A percentile compares a stretch with the other conserved stretches of the same genome.
These are phyloP conservation scores for Agrochola circellaris DNA, from an alignment of 2,888 invertebrate species.

Conservation along the genomic window DNA sequence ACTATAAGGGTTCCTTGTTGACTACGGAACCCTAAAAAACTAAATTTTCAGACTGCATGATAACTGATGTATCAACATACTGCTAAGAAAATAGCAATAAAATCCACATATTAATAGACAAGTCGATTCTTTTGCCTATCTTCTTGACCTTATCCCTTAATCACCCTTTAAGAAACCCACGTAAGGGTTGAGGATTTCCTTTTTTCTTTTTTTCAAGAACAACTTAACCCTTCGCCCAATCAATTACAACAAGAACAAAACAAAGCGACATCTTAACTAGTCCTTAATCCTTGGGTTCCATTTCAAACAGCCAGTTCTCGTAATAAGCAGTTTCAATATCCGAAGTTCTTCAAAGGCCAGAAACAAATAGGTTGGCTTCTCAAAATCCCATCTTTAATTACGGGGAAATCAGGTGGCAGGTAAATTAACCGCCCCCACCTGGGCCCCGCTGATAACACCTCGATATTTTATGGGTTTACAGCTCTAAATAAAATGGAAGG, in stretches of 20 bases:
- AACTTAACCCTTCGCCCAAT: background rate
- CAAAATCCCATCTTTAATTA: slow-evolving; percentile 81
- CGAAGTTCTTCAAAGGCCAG: slow-evolving; percentile 63
- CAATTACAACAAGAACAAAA: slow-evolving; percentile 32
- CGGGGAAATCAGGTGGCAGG: slow-evolving; percentile 77
- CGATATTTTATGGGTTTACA: slow-evolving; percentile 70
- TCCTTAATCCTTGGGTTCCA: slow-evolving; percentile 48
- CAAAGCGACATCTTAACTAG: slow-evolving; percentile 14
- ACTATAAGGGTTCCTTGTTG: too few species aligned
- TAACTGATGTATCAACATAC: background rate
- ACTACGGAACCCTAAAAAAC: too few species aligned
- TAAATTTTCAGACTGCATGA: background rate
- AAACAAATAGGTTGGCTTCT: slow-evolving; percentile 61
- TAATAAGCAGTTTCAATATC: slow-evolving; percentile 58
- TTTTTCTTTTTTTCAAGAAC: too few species aligned
- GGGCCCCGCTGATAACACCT: slow-evolving; percentile 73
- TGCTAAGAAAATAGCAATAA: background rate
- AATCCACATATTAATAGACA: background rate
- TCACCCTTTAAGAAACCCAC: background rate
- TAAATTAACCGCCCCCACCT: slow-evolving; percentile 75
- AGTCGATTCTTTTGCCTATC: too few species aligned
- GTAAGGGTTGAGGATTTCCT: too few species aligned
- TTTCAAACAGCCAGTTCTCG: slow-evolving; percentile 48
- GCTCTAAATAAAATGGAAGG: slow-evolving; percentile 58
- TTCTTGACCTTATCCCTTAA: background rate